Conservation (phyloP, 1,140 invertebrate species). For the Heliconius himera region DNA sequence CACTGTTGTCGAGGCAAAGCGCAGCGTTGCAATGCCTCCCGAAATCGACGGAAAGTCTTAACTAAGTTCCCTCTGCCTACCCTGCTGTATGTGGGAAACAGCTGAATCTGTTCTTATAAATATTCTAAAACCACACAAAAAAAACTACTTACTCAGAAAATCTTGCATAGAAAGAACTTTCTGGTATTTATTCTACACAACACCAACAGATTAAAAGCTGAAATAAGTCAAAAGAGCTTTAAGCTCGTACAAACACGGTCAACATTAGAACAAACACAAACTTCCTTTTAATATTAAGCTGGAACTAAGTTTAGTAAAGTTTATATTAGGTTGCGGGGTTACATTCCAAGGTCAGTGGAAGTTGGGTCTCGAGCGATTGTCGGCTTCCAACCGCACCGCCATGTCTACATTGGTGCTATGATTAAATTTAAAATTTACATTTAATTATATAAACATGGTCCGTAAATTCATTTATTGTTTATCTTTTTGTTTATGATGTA, state of each 20-base stretch:
- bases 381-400: conserved; percentile 1
- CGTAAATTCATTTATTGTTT: background rate
- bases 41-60: no score
- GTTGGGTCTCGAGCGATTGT: conserved; percentile 34
- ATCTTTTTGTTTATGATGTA: background rate
- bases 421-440: conserved; percentile 21
- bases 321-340: conserved; percentile 32
- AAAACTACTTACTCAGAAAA: background rate
- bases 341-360: conserved; percentile 36
- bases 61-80: no score
- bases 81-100: no score
- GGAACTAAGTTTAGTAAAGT: conserved; percentile 32
- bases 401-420: conserved; percentile 6
- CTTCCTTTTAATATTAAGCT: conserved; percentile 34
- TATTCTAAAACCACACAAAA: background rate
- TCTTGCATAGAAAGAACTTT: background rate
- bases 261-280: conserved; percentile 14
- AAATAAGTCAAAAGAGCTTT: conserved; percentile 6
- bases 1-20: no score
- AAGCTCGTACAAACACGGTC: conserved; percentile 21
- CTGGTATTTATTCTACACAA: background rate
- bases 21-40: no score
- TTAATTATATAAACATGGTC: conserved; percentile 6
- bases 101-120: no score
- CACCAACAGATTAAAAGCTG: conserved; percentile 4